Evolutionary conservation across 2,888 invertebrate species (phyloP), one percentile per base, ranked within the genome.

Genomic region (Calameuta pallipes): DNA sequence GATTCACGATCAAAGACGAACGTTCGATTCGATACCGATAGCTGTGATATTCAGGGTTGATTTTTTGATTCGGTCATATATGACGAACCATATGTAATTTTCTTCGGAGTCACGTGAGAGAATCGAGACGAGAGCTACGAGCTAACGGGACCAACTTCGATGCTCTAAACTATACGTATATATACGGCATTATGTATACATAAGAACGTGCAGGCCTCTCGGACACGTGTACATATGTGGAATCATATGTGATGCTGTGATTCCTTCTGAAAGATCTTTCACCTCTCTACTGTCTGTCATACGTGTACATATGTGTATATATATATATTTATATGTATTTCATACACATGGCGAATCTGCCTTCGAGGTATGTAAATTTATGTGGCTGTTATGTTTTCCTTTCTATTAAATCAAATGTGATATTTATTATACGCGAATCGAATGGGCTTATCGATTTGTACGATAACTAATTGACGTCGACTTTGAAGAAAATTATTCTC

Each of bases 101-200:
- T 80, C 79, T 76, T 80, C 78, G 77, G 74, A 23, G 23, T 56
- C 76, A 76, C 77, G 76, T 77, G 69, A 77, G 79, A 82, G 83
- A 85, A 83, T 82, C 85, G 84, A 86, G 85, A 83, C 84, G 88
- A 89, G 89, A 88, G 88, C 41, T 88, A 89, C 88, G 88, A 87
- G 85, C 82, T 90, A 90, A 90, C 90, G 90, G 90, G 87, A 90
- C 86, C 81, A 80, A 82, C 85, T 84, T 85, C 85, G 85, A 34
- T 31, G 13, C 31, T 71, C 4, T 31, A 71, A 33, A 34, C 13
- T 71, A 71, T 71, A 71, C 31, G 6, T 71, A 34, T 71, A 31
- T 34, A 34, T 71, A 71, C 13, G 31, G 31, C 11, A 15, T 15
- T 31, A 34, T 31, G 15, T 75, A 69, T 75, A 76, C 69, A 33